Evolutionary conservation across 53 echinoderm and acorn worm genomes (phyloP), one percentile per base, ranked within the genome.

Genomic region (Holothuria scabra): DNA sequence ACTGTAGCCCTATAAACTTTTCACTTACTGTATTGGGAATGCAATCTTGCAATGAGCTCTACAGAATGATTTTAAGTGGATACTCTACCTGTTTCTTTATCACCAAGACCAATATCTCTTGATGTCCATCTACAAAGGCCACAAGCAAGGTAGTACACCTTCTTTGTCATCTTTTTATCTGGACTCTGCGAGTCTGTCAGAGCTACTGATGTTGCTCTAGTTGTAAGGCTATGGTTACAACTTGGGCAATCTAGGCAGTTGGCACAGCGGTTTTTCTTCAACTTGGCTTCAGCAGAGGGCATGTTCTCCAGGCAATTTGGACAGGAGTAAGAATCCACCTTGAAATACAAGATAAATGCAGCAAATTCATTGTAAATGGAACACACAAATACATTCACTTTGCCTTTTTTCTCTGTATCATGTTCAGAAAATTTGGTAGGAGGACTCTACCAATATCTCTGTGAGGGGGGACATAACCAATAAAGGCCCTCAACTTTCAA

Each of bases 221-320:
- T 94, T 7, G 97, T 94, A 12, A 97, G 83, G 18, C 92, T 94
- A 78, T 97, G 97, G 74, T 87, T 86, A 59, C 97, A 97, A 83
- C 97, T 91, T 30, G 97, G 97, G 49, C 97, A 97, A 76, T 97
- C 97, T 44, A 97, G 79, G 59, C 97, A 97, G 90, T 97, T 97
- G 38, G 92, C 90, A 63, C 97, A 97, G 86, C 97, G 90, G 61
- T 97, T 97, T 85, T 91, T 94, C 70, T 97, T 97, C 29, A 89
- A 46, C 83, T 91, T 97, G 33, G 97, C 94, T 58, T 97, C 97
- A 56, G 94, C 93, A 38, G 97, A 97, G 37, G 97, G 97, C 94
- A 94, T 97, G 64, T 97, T 97, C 86, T 97, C 97, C 82, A 94
- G 76, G 72, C 97, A 97, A 80, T 97, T 97, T 61, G 97, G 97